phyloP scores from a whole-genome alignment of 92 coral and sea anemone species.

The Umimayanthus kanabou region DNA sequence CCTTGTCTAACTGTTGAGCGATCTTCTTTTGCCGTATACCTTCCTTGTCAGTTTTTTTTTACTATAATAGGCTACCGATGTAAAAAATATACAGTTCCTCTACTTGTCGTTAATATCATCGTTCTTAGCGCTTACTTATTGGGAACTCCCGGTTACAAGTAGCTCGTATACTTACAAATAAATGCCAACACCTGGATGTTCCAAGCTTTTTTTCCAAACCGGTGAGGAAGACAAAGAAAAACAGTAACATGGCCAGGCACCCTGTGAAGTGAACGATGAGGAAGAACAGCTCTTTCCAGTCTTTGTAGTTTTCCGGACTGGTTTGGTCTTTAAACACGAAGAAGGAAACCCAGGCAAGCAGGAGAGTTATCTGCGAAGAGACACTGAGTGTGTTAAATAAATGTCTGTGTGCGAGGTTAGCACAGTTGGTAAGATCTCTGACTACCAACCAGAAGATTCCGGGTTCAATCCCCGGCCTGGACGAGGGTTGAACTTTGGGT shows the following conservation, averaged over 20 bases:
- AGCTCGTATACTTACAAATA: not conserved
- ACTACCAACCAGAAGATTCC: no score
- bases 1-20: no score
- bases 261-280: conserved; percentile 22
- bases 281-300: conserved; percentile 29
- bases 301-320: conserved; percentile 1
- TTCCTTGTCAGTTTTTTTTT: no score
- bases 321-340: conserved; percentile 19
- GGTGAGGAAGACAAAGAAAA: not conserved
- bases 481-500: no score
- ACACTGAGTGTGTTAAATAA: not conserved
- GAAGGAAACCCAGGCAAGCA: conserved; percentile 33
- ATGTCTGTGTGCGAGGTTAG: no score
- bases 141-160: not conserved
- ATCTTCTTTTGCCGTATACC: no score
- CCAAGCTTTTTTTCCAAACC: conserved; percentile 8
- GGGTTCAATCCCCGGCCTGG: no score
- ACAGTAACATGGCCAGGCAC: not conserved
- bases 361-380: conserved; percentile 3
- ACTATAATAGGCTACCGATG: no score
- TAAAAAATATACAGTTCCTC: no score
- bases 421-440: no score
- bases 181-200: not conserved
- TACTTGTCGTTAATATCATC: no score
- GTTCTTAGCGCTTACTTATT: no score